Conservation (phyloP, 2,113 vertebrate species). For the Aegotheles bennettii region DNA sequence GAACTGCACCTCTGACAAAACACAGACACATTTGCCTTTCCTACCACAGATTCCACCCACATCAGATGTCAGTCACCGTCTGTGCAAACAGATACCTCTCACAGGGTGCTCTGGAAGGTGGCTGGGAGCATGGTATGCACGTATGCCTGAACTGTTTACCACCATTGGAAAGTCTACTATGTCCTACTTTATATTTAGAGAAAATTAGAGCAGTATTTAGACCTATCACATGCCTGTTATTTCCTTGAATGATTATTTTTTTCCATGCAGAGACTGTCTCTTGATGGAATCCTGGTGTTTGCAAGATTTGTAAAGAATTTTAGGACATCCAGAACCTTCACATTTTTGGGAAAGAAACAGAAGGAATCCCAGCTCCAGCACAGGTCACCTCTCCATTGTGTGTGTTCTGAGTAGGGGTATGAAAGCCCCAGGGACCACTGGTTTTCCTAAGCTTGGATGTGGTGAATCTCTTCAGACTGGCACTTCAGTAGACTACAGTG, state of each 20-base stretch:
- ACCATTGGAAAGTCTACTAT: background rate
- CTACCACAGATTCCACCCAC: slow-evolving; percentile 11
- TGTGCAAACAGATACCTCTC: background rate
- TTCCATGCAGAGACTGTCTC: background rate
- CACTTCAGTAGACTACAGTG: background rate
- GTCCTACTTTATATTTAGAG: background rate
- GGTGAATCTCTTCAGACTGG: background rate
- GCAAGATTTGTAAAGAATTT: background rate
- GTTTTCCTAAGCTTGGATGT: background rate
- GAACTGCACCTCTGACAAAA: background rate
- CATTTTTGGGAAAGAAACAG: background rate
- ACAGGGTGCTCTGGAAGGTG: background rate
- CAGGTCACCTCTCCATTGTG: rapidly evolving
- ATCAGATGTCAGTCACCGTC: background rate
- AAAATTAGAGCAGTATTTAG: background rate
- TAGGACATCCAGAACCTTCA: background rate
- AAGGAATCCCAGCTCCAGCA: rapidly evolving
- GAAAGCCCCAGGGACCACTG: background rate
- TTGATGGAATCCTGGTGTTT: background rate
- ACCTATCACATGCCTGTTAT: background rate
- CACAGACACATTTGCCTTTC: background rate
- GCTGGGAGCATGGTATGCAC: rapidly evolving
- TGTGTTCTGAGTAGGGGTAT: background rate
- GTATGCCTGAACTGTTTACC: background rate
- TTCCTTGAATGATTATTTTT: background rate